Conservation (phyloP, 2,113 vertebrate genomes). For the Xiphophorus hellerii region DNA sequence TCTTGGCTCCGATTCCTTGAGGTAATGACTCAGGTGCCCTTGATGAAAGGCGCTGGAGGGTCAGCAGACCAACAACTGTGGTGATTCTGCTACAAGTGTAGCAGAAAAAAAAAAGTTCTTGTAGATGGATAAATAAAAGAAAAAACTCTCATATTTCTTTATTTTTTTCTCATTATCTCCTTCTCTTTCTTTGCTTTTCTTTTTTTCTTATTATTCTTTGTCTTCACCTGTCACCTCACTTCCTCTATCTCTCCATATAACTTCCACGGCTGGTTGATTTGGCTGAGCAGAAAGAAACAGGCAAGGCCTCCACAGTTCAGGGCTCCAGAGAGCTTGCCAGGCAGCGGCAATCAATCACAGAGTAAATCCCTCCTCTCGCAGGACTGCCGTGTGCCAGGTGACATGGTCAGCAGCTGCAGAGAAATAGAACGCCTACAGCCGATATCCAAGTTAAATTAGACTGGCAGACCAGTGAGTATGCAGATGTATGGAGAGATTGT, state of each 20-base stretch:
- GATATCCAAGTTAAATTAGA: constrained; percentile 34
- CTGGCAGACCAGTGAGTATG: constrained; percentile 12
- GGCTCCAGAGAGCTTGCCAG: constrained; percentile 60
- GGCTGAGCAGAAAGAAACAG: constrained; percentile 61
- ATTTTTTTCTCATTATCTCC: constrained; percentile 1
- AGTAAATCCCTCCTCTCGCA: constrained; percentile 62
- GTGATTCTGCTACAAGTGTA: constrained; percentile 10
- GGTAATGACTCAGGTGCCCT: constrained; percentile 37
- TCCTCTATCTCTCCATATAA: constrained; percentile 52
- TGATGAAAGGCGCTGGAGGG: constrained; percentile 19
- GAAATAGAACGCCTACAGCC: constrained; percentile 42
- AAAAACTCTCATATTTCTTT: constrained; percentile 4
- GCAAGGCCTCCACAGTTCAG: constrained; percentile 66
- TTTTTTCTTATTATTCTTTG: constrained; percentile 21
- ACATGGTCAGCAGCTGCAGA: constrained; percentile 60
- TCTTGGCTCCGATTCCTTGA: constrained; percentile 30
- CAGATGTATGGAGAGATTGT: not conserved
- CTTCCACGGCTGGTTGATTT: constrained; percentile 69
- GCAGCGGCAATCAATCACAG: constrained; percentile 74
- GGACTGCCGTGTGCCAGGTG: constrained; percentile 56
- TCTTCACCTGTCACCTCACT: constrained; percentile 24
- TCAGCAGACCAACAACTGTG: constrained; percentile 22
- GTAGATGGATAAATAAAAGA: constrained; percentile 7
- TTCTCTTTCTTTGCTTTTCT: constrained; percentile 7
- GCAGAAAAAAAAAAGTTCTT: constrained; percentile 11